Conservation (phyloP, 1,140 invertebrate species). For the Hyles euphorbiae region DNA sequence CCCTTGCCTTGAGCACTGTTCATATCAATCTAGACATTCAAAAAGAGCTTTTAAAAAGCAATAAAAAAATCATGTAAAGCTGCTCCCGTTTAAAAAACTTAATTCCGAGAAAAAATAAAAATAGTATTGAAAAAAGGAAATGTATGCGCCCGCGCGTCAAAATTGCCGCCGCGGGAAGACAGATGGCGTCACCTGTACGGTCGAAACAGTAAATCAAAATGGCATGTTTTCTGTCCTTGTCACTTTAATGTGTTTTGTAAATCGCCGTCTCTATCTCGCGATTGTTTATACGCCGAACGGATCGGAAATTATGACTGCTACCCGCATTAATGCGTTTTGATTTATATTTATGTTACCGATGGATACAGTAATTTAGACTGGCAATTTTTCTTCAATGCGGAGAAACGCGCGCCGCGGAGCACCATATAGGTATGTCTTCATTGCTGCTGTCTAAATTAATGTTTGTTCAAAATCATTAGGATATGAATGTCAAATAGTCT, state of each 20-base stretch:
- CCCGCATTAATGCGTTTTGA: slow-evolving; percentile 34
- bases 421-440: no score
- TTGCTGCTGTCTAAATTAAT: no score
- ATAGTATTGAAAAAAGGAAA: not conserved
- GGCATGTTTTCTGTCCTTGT: slow-evolving; percentile 22
- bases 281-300: slow-evolving; percentile 28
- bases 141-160: slow-evolving; percentile 2
- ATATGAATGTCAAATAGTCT: no score
- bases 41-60: no score
- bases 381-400: slow-evolving; percentile 10
- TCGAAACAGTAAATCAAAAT: slow-evolving; percentile 36
- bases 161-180: slow-evolving; percentile 17
- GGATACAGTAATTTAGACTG: slow-evolving; percentile 8
- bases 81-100: no score
- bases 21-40: no score
- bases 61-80: no score
- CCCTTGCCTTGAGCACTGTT: no score
- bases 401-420: no score
- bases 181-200: slow-evolving; percentile 30
- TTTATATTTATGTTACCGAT: slow-evolving; percentile 29
- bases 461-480: no score
- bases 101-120: no score
- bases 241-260: not conserved
- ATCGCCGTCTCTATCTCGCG: slow-evolving; percentile 18
- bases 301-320: slow-evolving; percentile 29